Base-by-base conservation (phyloP, 1,140 invertebrate genomes). In the Drosophila sp. region DNA sequence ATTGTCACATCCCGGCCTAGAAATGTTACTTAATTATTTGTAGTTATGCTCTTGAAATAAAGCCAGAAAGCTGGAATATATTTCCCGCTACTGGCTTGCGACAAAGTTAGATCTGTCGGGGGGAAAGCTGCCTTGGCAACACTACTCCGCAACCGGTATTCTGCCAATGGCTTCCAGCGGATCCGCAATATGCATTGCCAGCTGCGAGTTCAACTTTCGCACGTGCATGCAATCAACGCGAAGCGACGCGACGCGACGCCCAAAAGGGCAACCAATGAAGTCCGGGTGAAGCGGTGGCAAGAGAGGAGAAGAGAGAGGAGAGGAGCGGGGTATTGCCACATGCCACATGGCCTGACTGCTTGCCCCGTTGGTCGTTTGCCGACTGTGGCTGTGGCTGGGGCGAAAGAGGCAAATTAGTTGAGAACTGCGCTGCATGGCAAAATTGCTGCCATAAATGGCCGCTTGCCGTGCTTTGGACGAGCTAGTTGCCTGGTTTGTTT, bases 371-470 rank as follows among this genome's bases (percentile, higher is more conserved):
- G n/a, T n/a, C n/a, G n/a, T n/a, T n/a, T n/a, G n/a, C n/a, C n/a
- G n/a, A n/a, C n/a, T n/a, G n/a, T n/a, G n/a, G n/a, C n/a, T n/a
- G n/a, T 29, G 58, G 43, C 25, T 18, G 72, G 58, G 58, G 40
- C 56, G 58, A 72, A 64, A 57, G 62, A 58, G 78, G 76, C 63
- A 83, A 83, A 83, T 83, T 83, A 84, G 80, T 69, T 76, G 77
- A 32, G 56, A 80, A 73, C 67, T 79, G 80, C 61, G 75, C 72
- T 79, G 76, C 72, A 83, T 80, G 80, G 59, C 59, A 16, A 84
- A 83, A 80, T 84, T 84, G 80, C 67, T 50, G 80, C 80, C 72
- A 83, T 77, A 84, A 84, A 83, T 83, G 80, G 72, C 64, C 41
- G 58, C 63, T 53, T 83, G 63, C 72, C 63, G 80, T 84, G 80